Percentiles rank a stretch among this genome's conserved stretches.
Evolutionary conservation across 2,888 invertebrate species (phyloP).

Genomic region (Oxystoma pomonae): DNA sequence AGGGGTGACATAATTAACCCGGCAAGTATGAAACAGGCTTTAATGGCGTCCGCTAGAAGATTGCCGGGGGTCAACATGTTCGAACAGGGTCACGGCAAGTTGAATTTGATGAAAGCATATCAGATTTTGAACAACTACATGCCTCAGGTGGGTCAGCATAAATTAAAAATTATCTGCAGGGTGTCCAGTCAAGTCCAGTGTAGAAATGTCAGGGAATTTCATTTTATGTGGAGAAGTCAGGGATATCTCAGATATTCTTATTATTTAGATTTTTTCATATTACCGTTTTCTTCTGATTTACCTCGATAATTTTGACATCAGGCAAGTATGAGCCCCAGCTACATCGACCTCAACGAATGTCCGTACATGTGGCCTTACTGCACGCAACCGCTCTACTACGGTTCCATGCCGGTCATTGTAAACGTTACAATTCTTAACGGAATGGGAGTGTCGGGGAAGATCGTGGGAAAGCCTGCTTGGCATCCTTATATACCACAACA

Average conservation of each 20-base stretch:
- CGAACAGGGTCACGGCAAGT: slow-evolving; percentile 94
- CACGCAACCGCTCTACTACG: slow-evolving; percentile 88
- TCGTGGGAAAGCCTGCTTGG: slow-evolving; percentile 73
- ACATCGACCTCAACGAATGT: slow-evolving; percentile 90
- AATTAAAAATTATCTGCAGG: too few species aligned
- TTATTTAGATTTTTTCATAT: neutral
- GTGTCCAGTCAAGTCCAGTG: too few species aligned
- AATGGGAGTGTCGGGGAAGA: slow-evolving; percentile 73
- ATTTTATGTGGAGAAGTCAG: too few species aligned
- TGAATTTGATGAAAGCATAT: slow-evolving; percentile 86
- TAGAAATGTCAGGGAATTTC: too few species aligned
- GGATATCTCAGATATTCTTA: too few species aligned
- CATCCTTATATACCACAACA: slow-evolving; percentile 81
- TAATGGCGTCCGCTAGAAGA: slow-evolving; percentile 85
- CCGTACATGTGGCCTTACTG: slow-evolving; percentile 99
- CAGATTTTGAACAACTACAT: slow-evolving; percentile 63
- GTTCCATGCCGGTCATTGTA: slow-evolving; percentile 81
- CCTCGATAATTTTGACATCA: slow-evolving; percentile 30
- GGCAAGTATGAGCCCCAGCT: slow-evolving; percentile 69
- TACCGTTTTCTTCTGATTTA: neutral
- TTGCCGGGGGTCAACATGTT: slow-evolving; percentile 90
- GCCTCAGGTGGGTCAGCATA: slow-evolving; percentile 62
- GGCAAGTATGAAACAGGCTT: slow-evolving; percentile 91
- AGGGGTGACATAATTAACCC: slow-evolving; percentile 69
- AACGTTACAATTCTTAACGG: slow-evolving; percentile 95